Evolutionary conservation across 2,113 vertebrate species (phyloP).

Genomic region (Amblyornis subalaris): DNA sequence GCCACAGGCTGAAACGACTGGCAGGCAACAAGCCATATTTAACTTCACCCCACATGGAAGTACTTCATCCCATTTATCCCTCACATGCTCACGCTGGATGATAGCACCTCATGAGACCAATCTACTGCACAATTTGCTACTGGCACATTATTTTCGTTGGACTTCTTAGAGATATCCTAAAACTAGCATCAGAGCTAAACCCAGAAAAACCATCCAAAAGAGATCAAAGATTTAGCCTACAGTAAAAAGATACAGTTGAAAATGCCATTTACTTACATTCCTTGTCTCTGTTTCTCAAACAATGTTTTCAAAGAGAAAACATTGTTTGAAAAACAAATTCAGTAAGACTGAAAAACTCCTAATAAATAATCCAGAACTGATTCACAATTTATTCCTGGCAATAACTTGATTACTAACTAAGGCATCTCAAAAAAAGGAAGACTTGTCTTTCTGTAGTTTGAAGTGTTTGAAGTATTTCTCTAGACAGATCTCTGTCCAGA

Average conservation of each 20-base stretch:
- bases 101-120: rapidly evolving
- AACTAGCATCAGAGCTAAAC: background rate
- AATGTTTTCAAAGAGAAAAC: background rate
- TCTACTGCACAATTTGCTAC: background rate
- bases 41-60: background rate
- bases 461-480: background rate
- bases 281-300: background rate
- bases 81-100: rapidly evolving
- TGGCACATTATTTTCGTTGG: background rate
- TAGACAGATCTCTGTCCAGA: background rate
- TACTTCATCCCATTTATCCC: background rate
- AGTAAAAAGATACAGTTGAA: background rate
- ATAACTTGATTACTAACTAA: background rate
- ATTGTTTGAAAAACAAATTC: background rate
- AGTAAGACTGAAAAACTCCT: background rate
- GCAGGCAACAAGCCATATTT: background rate
- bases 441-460: background rate
- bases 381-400: background rate
- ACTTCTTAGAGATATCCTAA: background rate
- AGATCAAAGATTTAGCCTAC: background rate
- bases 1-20: background rate
- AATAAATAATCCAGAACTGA: background rate
- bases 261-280: background rate
- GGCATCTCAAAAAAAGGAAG: background rate
- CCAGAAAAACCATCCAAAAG: background rate